Evolutionary conservation across 1,140 invertebrate species (phyloP).

Genomic region (Drosophila insularis): DNA sequence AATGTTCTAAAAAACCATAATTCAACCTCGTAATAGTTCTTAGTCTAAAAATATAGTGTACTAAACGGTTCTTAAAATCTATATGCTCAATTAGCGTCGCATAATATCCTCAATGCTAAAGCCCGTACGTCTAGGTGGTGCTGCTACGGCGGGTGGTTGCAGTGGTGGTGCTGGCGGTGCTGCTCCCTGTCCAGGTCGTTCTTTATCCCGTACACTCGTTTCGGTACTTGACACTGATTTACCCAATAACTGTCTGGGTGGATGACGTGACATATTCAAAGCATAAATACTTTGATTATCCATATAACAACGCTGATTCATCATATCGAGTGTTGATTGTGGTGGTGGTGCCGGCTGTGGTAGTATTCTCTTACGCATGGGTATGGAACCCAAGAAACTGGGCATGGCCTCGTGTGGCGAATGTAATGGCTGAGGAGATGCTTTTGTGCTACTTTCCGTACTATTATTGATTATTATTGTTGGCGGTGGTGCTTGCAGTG

Average conservation of each 20-base stretch:
- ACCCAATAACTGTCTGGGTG: conserved; percentile 59
- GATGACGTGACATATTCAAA: conserved; percentile 68
- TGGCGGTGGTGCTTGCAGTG: conserved; percentile 24
- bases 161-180: conserved; percentile 14
- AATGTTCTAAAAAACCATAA: no score
- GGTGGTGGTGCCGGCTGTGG: conserved; percentile 34
- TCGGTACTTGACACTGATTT: conserved; percentile 47
- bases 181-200: conserved; percentile 4
- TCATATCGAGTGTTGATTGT: conserved; percentile 46
- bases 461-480: conserved; percentile 71
- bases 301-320: conserved; percentile 56
- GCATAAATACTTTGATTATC: conserved; percentile 63
- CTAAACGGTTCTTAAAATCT: conserved; percentile 8
- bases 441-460: conserved; percentile 68
- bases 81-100: conserved; percentile 83
- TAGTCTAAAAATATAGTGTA: conserved; percentile 5
- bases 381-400: conserved; percentile 85
- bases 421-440: conserved; percentile 67
- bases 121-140: conserved; percentile 85
- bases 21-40: background rate
- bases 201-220: conserved; percentile 47
- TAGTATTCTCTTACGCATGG: conserved; percentile 84
- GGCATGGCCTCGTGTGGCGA: conserved; percentile 83
- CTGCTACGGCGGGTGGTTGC: conserved; percentile 78
- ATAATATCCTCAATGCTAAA: conserved; percentile 90